These are phyloP conservation scores for Drosophila trapezifrons DNA, from an alignment of 1,140 invertebrate genomes.

Conservation along the genomic window DNA sequence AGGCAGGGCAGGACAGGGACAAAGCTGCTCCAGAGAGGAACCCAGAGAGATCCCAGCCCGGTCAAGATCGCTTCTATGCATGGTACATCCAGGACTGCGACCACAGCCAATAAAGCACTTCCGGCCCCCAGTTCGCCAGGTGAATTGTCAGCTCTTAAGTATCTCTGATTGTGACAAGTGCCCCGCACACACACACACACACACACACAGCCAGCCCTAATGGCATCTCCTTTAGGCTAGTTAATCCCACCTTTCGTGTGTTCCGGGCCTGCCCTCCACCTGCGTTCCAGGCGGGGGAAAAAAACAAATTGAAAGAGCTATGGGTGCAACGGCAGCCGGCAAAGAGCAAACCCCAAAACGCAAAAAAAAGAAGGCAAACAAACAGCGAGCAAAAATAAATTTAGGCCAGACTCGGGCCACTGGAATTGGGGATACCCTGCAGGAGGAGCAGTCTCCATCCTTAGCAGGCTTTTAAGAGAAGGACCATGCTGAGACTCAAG, in stretches of 20 bases:
- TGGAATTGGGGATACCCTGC: conserved; percentile 11
- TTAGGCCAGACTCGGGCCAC: not conserved
- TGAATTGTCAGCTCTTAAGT: conserved; percentile 47
- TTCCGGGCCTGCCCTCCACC: conserved; percentile 14
- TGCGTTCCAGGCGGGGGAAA: not conserved
- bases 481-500: no score
- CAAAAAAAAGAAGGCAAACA: conserved; percentile 21
- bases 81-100: not conserved
- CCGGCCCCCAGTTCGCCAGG: conserved; percentile 10
- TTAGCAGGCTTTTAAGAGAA: no score
- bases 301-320: conserved; percentile 43
- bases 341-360: conserved; percentile 18
- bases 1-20: not conserved
- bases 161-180: conserved; percentile 51
- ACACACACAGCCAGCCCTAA: conserved; percentile 17
- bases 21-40: not conserved
- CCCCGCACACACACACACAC: conserved; percentile 10
- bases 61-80: conserved; percentile 8
- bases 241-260: conserved; percentile 57
- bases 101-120: conserved; percentile 9
- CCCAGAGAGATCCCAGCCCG: conserved; percentile 9
- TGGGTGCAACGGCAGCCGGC: conserved; percentile 32
- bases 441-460: no score
- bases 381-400: conserved; percentile 27
- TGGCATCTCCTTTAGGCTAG: conserved; percentile 22